phyloP scores from a whole-genome alignment of 2,113 vertebrate species.

The Peromyscus polionotus region DNA sequence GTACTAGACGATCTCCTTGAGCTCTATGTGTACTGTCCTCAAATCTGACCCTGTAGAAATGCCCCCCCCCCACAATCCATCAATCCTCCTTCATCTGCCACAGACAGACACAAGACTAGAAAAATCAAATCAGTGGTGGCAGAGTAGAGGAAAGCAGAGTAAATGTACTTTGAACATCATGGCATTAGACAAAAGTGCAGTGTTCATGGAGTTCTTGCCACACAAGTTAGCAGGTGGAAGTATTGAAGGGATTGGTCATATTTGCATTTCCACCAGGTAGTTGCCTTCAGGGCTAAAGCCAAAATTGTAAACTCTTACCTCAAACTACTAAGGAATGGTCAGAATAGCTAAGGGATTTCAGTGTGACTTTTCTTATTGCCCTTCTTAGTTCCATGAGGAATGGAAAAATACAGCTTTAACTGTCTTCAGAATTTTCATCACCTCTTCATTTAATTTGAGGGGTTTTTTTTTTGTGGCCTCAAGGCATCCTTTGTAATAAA shows the following conservation, averaged over 20 bases:
- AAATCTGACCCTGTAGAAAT: background rate
- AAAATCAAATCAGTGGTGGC: background rate
- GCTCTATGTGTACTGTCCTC: background rate
- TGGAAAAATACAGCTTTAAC: slow-evolving; percentile 73
- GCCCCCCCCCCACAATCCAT: background rate
- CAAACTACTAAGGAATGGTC: slow-evolving; percentile 50
- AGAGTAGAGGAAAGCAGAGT: background rate
- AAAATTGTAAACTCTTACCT: slow-evolving; percentile 52
- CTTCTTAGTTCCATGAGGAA: slow-evolving; percentile 58
- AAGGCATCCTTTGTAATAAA: slow-evolving; percentile 67
- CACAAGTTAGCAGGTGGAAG: background rate
- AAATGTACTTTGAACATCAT: slow-evolving; percentile 30
- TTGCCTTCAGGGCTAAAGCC: slow-evolving; percentile 26
- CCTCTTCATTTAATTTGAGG: slow-evolving; percentile 76
- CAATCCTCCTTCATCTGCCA: background rate
- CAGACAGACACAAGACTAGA: background rate
- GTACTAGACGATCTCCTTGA: background rate
- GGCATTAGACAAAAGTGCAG: slow-evolving; percentile 22
- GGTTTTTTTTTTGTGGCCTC: slow-evolving; percentile 63
- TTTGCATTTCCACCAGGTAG: slow-evolving; percentile 9
- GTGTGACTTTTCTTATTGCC: slow-evolving; percentile 65
- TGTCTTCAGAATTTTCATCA: slow-evolving; percentile 69
- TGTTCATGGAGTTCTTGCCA: slow-evolving; percentile 32
- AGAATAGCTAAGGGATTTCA: slow-evolving; percentile 54
- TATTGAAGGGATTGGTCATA: background rate